Evolutionary conservation across 2,888 invertebrate species (phyloP).

Genomic region (Copidosoma aretas): DNA sequence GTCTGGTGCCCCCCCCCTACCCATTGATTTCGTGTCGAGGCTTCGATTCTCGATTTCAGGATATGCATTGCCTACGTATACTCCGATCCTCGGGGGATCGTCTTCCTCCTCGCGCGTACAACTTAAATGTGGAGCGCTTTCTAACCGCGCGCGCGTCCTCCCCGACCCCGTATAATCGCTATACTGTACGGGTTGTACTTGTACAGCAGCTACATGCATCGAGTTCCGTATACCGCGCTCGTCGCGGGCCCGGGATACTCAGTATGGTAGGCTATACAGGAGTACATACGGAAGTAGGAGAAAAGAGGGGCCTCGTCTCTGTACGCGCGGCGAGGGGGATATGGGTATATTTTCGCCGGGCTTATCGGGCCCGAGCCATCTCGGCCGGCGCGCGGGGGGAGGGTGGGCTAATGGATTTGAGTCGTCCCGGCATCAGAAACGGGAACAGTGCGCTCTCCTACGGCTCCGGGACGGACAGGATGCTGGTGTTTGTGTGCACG

Average conservation of each 20-base stretch:
- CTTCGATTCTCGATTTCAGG: no score
- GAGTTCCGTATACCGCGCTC: no score
- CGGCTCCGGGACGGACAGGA: conserved; percentile 2
- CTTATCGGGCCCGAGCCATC: conserved; percentile 17
- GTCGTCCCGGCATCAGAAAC: conserved; percentile 24
- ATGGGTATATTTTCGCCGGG: neutral
- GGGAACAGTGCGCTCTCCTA: conserved; percentile 26
- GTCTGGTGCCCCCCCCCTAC: no score
- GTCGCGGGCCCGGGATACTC: conserved; percentile 9
- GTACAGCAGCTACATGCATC: no score
- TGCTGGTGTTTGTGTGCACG: neutral
- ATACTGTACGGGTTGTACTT: no score
- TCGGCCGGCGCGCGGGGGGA: neutral
- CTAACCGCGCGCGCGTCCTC: conserved; percentile 6
- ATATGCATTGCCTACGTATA: conserved; percentile 9
- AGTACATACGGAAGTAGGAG: neutral
- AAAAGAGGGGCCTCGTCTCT: neutral
- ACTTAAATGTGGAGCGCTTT: conserved; percentile 24
- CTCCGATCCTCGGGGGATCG: neutral
- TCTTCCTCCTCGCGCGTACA: neutral
- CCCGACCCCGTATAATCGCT: conserved; percentile 6
- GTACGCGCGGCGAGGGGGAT: conserved; percentile 1
- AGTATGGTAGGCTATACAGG: conserved; percentile 25
- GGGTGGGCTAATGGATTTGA: conserved; percentile 33
- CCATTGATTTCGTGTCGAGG: no score